phyloP scores from a whole-genome alignment of 2,113 vertebrate genomes.

The Pipa parva region DNA sequence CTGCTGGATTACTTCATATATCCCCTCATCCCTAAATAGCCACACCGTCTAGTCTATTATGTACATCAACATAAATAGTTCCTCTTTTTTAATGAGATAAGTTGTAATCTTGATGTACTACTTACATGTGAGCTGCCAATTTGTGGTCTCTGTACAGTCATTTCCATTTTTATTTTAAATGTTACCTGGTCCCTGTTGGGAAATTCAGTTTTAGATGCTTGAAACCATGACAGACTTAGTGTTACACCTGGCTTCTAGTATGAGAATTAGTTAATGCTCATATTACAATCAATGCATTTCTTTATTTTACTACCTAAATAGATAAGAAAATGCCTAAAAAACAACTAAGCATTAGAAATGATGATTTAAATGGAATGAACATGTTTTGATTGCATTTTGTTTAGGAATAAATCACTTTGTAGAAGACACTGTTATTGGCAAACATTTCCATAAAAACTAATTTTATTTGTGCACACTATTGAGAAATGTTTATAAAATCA shows the following conservation, averaged over 20 bases:
- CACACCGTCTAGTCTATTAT: background rate
- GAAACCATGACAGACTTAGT: background rate
- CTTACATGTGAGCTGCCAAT: slow-evolving; percentile 6
- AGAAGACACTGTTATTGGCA: slow-evolving; percentile 51
- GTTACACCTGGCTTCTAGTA: slow-evolving; percentile 3
- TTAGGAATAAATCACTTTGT: slow-evolving; percentile 40
- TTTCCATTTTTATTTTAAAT: slow-evolving; percentile 17
- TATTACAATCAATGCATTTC: slow-evolving; percentile 4
- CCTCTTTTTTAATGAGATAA: background rate
- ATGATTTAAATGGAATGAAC: slow-evolving; percentile 34
- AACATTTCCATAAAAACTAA: slow-evolving; percentile 54
- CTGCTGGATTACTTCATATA: background rate
- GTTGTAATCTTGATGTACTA: slow-evolving; percentile 8
- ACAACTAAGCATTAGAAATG: slow-evolving; percentile 16
- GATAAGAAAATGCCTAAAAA: background rate
- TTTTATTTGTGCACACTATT: slow-evolving; percentile 54
- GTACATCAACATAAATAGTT: background rate
- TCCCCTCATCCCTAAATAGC: background rate
- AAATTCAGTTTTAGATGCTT: background rate
- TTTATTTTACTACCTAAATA: slow-evolving; percentile 2
- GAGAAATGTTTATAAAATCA: slow-evolving; percentile 57
- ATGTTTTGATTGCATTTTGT: slow-evolving; percentile 39
- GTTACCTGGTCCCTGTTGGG: background rate
- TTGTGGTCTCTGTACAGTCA: background rate
- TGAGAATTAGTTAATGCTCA: slow-evolving; percentile 14